Conservation (phyloP, 1,140 invertebrate genomes). For the Andrena cerasifolii region DNA sequence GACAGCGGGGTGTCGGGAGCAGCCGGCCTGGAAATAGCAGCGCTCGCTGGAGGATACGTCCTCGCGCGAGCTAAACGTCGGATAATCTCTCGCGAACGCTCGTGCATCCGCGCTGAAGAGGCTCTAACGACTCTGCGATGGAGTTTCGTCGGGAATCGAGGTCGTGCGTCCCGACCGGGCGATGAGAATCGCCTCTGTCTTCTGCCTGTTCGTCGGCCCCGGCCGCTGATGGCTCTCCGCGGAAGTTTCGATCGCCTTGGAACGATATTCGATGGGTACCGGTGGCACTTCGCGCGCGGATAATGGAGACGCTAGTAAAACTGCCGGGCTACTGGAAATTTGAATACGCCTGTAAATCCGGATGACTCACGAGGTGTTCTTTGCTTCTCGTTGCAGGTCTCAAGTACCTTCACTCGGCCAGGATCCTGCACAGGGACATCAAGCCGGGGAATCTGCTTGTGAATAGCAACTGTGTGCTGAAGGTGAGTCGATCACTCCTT, state of each 20-base stretch:
- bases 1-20: no score
- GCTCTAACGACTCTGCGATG: constrained; percentile 19
- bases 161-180: constrained; percentile 6
- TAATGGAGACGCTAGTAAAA: no score
- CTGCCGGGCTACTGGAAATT: no score
- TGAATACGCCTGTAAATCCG: constrained; percentile 34
- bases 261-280: no score
- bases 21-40: no score
- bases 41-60: background rate
- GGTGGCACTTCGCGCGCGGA: no score
- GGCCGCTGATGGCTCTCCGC: background rate
- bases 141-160: constrained; percentile 37
- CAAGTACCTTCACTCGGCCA: constrained; percentile 98
- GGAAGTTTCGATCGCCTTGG: constrained; percentile 3
- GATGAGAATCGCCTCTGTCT: background rate
- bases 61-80: background rate
- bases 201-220: background rate
- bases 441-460: constrained; percentile 99
- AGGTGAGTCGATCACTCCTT: constrained; percentile 84
- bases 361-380: constrained; percentile 1
- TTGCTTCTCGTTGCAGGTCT: constrained; percentile 87
- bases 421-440: constrained; percentile 98
- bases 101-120: constrained; percentile 2
- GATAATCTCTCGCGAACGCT: constrained; percentile 42
- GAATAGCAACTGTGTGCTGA: constrained; percentile 99